Evolutionary conservation across 2,888 invertebrate species (phyloP), one percentile per base, ranked within the genome.

Genomic region (Cheilosia vernalis): DNA sequence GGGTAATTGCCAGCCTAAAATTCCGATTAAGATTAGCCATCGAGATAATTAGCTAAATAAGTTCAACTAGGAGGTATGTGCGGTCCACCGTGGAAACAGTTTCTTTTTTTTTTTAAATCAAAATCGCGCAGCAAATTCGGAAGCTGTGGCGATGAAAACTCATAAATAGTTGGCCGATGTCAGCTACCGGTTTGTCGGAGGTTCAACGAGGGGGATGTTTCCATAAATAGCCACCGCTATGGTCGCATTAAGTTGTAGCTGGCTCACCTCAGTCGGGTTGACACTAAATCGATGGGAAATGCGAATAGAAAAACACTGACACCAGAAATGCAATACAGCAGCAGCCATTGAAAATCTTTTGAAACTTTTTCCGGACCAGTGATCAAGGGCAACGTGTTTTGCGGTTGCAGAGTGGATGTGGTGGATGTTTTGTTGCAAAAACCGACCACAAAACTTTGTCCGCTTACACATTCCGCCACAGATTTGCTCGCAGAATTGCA

Each of bases 381-480:
- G 90, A 92, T 92, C 91, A 92, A 91, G 92, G 91, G 91, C 90
- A 92, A 90, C 91, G 87, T 90, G 91, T 85, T 85, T 85, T 70
- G 42, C 27, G 19, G 33, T 51, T 4, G 61, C 15, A 44, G 44
- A n/a, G 44, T 44, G 17, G 17, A 47, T 47, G 37, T 55, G 17
- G 30, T 73, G 53, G 56, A 70, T 80, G 61, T 44, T 63, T 69
- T 47, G 7, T 66, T 80, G 64, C 70, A 79, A 63, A 79, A 63
- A 33, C 40, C 73, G 53, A 74, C 79, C 83, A 58, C 83, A 83
- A 80, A 51, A 44, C 67, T 74, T 21, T 5, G 66, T 66, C 78
- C 70, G 61, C 66, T 74, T 67, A 69, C 69, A 74, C 78, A 80
- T 84, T 84, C 80, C 84, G 53, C 19, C 30, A 63, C 19, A 72